A percentile compares a stretch with the other conserved stretches of the same genome.
Evolutionary conservation across 2,113 vertebrate species (phyloP).

Genomic region (Syrrhaptes paradoxus): DNA sequence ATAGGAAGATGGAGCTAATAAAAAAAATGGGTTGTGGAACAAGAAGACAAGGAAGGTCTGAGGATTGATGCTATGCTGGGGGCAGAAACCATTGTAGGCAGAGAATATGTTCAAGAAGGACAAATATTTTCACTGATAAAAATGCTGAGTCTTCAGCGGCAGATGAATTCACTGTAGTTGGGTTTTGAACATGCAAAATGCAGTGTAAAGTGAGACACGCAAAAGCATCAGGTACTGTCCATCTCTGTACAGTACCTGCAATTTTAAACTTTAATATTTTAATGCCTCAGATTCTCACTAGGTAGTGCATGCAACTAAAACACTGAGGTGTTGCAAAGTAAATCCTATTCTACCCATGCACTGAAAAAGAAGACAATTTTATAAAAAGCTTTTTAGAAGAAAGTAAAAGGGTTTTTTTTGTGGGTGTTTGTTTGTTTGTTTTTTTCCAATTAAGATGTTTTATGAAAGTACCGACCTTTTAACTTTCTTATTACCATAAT

Average conservation of each 20-base stretch:
- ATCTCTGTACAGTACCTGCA: neutral
- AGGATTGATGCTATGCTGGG: neutral
- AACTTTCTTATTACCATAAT: neutral
- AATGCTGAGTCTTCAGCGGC: neutral
- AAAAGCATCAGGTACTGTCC: neutral
- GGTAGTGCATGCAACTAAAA: neutral
- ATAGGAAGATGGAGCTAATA: neutral
- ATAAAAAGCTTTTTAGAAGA: neutral
- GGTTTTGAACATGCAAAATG: neutral
- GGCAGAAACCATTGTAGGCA: neutral
- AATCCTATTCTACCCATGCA: neutral
- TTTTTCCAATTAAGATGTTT: neutral
- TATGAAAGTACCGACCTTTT: neutral
- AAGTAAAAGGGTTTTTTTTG: neutral
- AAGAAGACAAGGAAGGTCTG: neutral
- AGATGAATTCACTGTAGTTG: neutral
- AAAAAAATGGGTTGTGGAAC: neutral
- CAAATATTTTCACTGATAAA: neutral
- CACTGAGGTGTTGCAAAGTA: neutral
- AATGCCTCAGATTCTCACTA: neutral
- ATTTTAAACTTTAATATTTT: neutral
- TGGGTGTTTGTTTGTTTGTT: too few species aligned
- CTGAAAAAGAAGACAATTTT: neutral
- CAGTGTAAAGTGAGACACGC: accelerated
- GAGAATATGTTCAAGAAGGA: neutral